Evolutionary conservation across 2,888 invertebrate genomes (phyloP).

Genomic region (Drosophila monieri): DNA sequence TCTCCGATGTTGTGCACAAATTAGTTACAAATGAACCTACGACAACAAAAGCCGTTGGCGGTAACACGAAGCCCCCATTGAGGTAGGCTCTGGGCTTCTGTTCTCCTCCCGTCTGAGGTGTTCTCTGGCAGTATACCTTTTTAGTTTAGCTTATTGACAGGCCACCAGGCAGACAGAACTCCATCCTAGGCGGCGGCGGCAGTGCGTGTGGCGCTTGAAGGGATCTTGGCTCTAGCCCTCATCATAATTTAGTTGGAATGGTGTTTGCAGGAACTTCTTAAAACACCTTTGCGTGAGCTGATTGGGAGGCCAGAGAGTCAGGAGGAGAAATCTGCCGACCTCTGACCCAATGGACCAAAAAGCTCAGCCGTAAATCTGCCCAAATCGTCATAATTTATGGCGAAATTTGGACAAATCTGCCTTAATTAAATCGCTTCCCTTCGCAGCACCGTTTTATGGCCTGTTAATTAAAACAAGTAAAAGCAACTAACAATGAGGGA

Average conservation of each 20-base stretch:
- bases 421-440: conserved; percentile 43
- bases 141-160: conserved; percentile 55
- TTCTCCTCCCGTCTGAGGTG: neutral
- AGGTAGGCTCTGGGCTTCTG: conserved; percentile 26
- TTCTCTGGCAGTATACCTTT: neutral
- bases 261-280: conserved; percentile 26
- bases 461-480: conserved; percentile 39
- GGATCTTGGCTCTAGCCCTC: conserved; percentile 34
- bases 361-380: conserved; percentile 15
- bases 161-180: conserved; percentile 18
- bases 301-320: neutral
- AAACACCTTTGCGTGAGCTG: conserved; percentile 54
- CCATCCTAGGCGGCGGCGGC: neutral
- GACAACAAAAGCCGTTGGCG: conserved; percentile 64
- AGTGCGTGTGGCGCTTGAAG: conserved; percentile 52
- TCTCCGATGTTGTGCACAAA: conserved; percentile 75
- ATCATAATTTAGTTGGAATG: conserved; percentile 49
- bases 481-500: conserved; percentile 24
- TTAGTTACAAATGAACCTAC: conserved; percentile 77
- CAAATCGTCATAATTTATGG: conserved; percentile 32
- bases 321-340: conserved; percentile 1
- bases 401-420: conserved; percentile 20
- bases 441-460: conserved; percentile 28
- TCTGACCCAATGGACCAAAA: conserved; percentile 33
- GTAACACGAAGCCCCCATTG: conserved; percentile 64